Base-by-base conservation (phyloP, 2,113 vertebrate species). In the Pitta sordida region DNA sequence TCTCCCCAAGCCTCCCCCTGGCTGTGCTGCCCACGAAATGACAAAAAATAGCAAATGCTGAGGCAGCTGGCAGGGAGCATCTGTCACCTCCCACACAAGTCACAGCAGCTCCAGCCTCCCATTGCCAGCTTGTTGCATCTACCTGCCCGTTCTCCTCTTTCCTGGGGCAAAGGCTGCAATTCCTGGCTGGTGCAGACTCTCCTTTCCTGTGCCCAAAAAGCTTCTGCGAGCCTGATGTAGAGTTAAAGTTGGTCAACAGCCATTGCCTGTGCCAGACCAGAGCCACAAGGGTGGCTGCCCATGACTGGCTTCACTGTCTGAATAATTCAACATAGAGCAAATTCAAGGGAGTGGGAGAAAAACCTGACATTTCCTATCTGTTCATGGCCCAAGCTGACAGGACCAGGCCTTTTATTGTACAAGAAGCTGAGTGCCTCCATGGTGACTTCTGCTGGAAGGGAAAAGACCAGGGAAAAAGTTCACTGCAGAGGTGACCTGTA, bases 31-130 rank as follows among this genome's bases (percentile, higher is more conserved):
- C 94, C 92, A 91, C 58, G 1, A 48, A 73, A 48, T 0, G n/a
- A 68, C 91, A 88, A 20, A 90, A 91, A 90, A 30, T 13, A 90
- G 88, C 88, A 52, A 10, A 48, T 2, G 10, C 78, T 8, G 9
- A 77, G 80, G 86, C 82, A 91, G 85, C 92, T 88, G 91, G 94
- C 83, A 18, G 2, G 53, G 92, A 93, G 85, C 74, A 85, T 60
- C 85, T 22, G 0, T 93, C 94, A 85, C 91, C 88, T 93, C 95
- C 95, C 92, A 90, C 94, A 19, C 82, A 3, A 91, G 79, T 8
- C 90, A 71, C 92, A 68, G 94, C 94, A 91, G 85, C 95, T 79
- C 44, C 88, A 39, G 70, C 92, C 46, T 30, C 55, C 3, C 7
- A 1, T 37, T 7, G 0, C 77, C 86, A 2, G 68, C 53, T 37